phyloP scores from a whole-genome alignment of 2,888 invertebrate genomes.

The Leptopilina drosophilae region DNA sequence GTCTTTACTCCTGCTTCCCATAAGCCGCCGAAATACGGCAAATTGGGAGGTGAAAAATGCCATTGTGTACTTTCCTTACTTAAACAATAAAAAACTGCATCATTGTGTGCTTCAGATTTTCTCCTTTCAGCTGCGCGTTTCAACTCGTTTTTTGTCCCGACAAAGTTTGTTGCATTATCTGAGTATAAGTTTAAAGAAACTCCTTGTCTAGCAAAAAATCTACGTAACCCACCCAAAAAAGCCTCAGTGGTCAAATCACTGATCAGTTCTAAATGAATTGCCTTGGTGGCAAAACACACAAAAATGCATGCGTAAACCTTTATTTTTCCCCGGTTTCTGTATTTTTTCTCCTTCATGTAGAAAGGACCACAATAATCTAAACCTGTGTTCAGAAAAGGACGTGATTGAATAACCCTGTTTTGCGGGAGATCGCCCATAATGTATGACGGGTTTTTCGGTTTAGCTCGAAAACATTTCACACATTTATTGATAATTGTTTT shows the following conservation, averaged over 20 bases:
- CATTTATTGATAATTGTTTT: slow-evolving; percentile 20
- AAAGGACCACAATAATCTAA: slow-evolving; percentile 62
- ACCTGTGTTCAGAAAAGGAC: slow-evolving; percentile 58
- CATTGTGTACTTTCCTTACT: neutral
- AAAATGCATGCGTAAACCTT: slow-evolving; percentile 57
- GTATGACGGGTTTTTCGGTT: neutral
- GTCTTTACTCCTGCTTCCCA: neutral
- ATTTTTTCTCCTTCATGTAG: slow-evolving; percentile 56
- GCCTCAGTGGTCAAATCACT: slow-evolving; percentile 60
- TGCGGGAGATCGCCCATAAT: neutral
- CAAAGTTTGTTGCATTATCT: neutral
- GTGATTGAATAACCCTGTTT: slow-evolving; percentile 47
- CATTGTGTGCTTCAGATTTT: too few species aligned
- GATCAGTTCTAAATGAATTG: slow-evolving; percentile 66
- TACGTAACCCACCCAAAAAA: slow-evolving; percentile 62
- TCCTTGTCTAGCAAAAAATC: slow-evolving; percentile 66
- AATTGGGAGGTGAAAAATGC: neutral
- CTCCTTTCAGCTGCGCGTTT: neutral
- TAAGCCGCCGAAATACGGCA: neutral
- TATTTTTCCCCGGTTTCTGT: slow-evolving; percentile 39
- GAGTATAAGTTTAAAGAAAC: neutral
- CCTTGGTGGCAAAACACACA: slow-evolving; percentile 64
- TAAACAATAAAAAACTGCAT: neutral
- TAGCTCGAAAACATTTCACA: neutral
- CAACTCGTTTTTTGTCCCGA: neutral